Evolutionary conservation across 2,113 vertebrate species (phyloP).

Genomic region (Probosciger aterrimus): DNA sequence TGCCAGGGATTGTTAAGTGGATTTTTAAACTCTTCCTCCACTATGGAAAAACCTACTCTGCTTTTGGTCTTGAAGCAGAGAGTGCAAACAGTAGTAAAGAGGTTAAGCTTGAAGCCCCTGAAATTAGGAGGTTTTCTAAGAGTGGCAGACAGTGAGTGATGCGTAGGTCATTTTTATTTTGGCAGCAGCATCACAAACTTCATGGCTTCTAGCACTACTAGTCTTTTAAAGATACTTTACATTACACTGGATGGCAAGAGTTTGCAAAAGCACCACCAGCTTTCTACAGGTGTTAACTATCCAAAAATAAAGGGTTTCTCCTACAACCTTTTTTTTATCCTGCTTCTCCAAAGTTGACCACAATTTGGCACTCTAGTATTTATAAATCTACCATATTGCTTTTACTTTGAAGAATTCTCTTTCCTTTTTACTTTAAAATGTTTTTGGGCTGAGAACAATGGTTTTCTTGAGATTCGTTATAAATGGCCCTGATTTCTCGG

Average conservation of each 20-base stretch:
- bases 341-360: not conserved
- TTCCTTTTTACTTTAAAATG: not conserved
- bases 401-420: not conserved
- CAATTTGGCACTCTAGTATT: not conserved
- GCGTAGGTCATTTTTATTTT: not conserved
- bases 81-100: not conserved
- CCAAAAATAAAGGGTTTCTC: not conserved
- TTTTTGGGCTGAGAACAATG: not conserved
- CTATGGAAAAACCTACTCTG: not conserved
- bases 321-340: not conserved
- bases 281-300: not conserved
- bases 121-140: not conserved
- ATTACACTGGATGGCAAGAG: not conserved
- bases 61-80: slow-evolving; percentile 2
- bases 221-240: not conserved
- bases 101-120: not conserved
- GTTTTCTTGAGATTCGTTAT: not conserved
- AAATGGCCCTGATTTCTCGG: not conserved
- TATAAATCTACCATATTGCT: not conserved
- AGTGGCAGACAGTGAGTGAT: not conserved
- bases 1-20: not conserved
- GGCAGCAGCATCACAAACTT: not conserved
- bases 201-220: not conserved
- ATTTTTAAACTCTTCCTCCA: not conserved
- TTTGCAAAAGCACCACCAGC: not conserved